Percentiles rank a stretch among this genome's conserved stretches.
Conservation (phyloP, 2,797 vertebrate genomes). For the Denticeps clupeoides region DNA sequence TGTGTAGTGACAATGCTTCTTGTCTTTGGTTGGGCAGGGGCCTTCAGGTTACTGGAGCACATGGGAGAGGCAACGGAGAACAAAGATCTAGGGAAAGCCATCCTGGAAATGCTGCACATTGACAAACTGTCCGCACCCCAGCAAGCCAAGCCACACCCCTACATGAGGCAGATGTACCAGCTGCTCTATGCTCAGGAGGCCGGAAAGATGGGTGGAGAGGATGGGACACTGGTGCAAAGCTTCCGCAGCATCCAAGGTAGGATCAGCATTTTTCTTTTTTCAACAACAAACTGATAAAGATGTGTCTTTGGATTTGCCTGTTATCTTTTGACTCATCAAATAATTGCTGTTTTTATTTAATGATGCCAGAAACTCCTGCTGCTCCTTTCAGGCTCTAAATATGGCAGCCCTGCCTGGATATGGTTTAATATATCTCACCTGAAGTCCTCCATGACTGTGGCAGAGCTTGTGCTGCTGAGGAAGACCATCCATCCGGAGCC, state of each 20-base stretch:
- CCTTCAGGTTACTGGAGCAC: slow-evolving; percentile 26
- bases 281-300: not conserved
- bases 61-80: slow-evolving; percentile 23
- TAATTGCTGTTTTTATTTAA: too few species aligned
- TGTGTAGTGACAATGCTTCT: slow-evolving; percentile 14
- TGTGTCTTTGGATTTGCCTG: too few species aligned
- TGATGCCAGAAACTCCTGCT: too few species aligned
- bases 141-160: slow-evolving; percentile 52
- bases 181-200: slow-evolving; percentile 39
- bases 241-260: slow-evolving; percentile 50
- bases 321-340: too few species aligned
- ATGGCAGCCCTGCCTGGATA: slow-evolving; percentile 45
- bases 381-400: slow-evolving; percentile 36
- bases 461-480: slow-evolving; percentile 54
- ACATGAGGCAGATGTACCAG: slow-evolving; percentile 57
- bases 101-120: slow-evolving; percentile 63
- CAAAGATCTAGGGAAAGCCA: slow-evolving; percentile 41
- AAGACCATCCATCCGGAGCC: slow-evolving; percentile 47
- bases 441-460: slow-evolving; percentile 40
- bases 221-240: slow-evolving; percentile 58
- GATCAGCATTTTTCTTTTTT: not conserved
- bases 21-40: slow-evolving; percentile 11
- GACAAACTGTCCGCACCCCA: slow-evolving; percentile 48
- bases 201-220: slow-evolving; percentile 35
- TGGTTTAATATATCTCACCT: slow-evolving; percentile 52